A percentile compares a stretch with the other conserved stretches of the same genome.
These are phyloP conservation scores for Drosophila leonis DNA, from an alignment of 2,888 invertebrate genomes.

Conservation along the genomic window DNA sequence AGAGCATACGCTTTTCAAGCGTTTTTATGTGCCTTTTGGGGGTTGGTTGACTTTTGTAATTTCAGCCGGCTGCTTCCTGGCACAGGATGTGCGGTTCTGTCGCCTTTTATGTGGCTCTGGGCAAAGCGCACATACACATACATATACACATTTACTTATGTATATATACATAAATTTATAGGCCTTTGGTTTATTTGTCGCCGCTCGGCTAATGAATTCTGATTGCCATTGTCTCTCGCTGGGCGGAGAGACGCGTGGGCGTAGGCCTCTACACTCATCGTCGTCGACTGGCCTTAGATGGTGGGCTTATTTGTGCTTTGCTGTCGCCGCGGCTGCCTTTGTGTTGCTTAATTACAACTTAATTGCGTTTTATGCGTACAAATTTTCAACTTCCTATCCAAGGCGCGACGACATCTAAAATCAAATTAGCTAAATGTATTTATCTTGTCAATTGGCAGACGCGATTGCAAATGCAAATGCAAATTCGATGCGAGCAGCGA, in stretches of 20 bases:
- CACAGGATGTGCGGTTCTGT: constrained; percentile 80
- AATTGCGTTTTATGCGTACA: constrained; percentile 78
- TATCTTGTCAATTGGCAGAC: constrained; percentile 82
- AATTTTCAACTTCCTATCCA: constrained; percentile 70
- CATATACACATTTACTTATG: constrained; percentile 2
- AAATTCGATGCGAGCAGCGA: constrained; percentile 4
- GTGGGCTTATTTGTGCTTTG: constrained; percentile 27
- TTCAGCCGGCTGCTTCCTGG: constrained; percentile 80
- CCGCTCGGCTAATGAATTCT: constrained; percentile 78
- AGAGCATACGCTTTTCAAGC: constrained; percentile 77
- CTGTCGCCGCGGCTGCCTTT: constrained; percentile 53
- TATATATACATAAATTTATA: constrained; percentile 49
- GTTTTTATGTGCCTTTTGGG: constrained; percentile 76
- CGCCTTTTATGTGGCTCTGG: constrained; percentile 65
- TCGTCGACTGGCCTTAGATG: constrained; percentile 32
- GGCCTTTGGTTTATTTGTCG: constrained; percentile 77
- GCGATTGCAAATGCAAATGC: constrained; percentile 42
- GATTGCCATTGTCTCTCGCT: constrained; percentile 67
- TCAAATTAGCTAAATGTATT: constrained; percentile 82
- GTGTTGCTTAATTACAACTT: constrained; percentile 77
- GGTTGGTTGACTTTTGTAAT: constrained; percentile 77
- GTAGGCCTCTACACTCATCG: background rate
- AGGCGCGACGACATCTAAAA: constrained; percentile 53
- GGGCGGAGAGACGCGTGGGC: constrained; percentile 16
- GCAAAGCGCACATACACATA: constrained; percentile 32